A percentile compares a stretch with the other conserved stretches of the same genome.
Conservation (phyloP, 2,888 invertebrate genomes). For the Lordiphosa fenestrarum region DNA sequence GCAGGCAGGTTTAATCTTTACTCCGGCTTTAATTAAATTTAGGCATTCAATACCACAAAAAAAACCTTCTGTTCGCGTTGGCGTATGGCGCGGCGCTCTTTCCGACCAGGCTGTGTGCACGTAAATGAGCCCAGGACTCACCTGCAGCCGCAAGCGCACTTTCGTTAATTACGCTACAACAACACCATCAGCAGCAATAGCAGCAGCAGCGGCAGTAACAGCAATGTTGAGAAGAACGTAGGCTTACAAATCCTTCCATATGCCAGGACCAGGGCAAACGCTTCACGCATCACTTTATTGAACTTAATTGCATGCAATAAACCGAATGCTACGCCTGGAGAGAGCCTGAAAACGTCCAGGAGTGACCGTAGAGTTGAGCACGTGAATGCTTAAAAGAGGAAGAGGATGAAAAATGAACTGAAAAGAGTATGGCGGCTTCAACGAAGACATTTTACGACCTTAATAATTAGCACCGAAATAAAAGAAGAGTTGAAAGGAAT, state of each 20-base stretch:
- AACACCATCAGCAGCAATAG: conserved; percentile 39
- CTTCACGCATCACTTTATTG: conserved; percentile 56
- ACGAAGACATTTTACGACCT: too few relatives aligned
- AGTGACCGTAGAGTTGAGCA: conserved; percentile 9
- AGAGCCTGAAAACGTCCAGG: background rate
- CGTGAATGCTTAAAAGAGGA: conserved; percentile 10
- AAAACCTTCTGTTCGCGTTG: conserved; percentile 30
- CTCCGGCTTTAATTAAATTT: conserved; percentile 29
- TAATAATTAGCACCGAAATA: too few relatives aligned
- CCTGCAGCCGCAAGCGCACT: conserved; percentile 55
- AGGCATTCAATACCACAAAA: conserved; percentile 18
- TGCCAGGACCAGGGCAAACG: conserved; percentile 19
- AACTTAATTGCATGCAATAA: conserved; percentile 74
- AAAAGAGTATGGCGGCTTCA: too few relatives aligned
- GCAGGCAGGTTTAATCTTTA: background rate
- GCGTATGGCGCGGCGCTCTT: conserved; percentile 61
- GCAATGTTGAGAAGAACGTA: conserved; percentile 15
- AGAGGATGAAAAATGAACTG: too few relatives aligned
- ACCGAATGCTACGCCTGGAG: conserved; percentile 35
- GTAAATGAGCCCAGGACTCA: conserved; percentile 23
- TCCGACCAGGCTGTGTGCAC: conserved; percentile 28
- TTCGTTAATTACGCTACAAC: conserved; percentile 69
- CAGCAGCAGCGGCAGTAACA: conserved; percentile 10
- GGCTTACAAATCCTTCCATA: conserved; percentile 31
- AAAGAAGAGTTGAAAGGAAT: too few relatives aligned